Base-by-base conservation (phyloP, 2,888 invertebrate genomes). In the Heliconius charithonia region DNA sequence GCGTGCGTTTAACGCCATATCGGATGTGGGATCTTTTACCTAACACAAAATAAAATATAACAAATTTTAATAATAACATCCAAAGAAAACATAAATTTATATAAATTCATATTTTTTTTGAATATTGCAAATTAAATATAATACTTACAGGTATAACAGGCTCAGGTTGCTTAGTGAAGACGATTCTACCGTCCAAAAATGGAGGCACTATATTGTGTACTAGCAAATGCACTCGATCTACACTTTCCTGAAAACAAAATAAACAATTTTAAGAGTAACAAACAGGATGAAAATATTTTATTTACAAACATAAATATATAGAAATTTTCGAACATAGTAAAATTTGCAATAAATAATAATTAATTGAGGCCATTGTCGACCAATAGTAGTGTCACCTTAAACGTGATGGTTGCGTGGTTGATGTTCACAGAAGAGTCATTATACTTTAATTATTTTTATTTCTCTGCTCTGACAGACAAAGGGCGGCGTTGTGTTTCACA, bases 121-220 rank as follows among this genome's bases (percentile, higher is more conserved):
- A 56, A 9, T 56, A 22, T 56, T 22, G 56, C 22, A 22, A 9
- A 7, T 56, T 22, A 9, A 56, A 22, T 41, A 62, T 51, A 76
- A 76, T 71, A 90, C 95, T 96, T 51, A 98, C 98, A 22, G 99
- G 99, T 87, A 99, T 97, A n/a, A 99, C 98, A 1, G 99, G 99
- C 88, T 99, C 99, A 0, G 99, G 99, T 90, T 99, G 99, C 87
- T 99, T 99, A 0, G 99, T 99, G 91, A 99, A 99, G 0, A 99
- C 99, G 84, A 99, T 99, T 77, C 99, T 96, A 0, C 99, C 99
- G 91, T 99, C 99, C 4, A 99, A 95, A 93, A 99, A 99, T 0
- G 99, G 99, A 0, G 99, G 99, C 12, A 99, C 98, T 79, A 99
- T 98, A 89, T 99, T 99, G 91, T 99, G 99, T 0, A 99, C 99